phyloP scores from a whole-genome alignment of 2,113 vertebrate genomes.

The Bos javanicus region DNA sequence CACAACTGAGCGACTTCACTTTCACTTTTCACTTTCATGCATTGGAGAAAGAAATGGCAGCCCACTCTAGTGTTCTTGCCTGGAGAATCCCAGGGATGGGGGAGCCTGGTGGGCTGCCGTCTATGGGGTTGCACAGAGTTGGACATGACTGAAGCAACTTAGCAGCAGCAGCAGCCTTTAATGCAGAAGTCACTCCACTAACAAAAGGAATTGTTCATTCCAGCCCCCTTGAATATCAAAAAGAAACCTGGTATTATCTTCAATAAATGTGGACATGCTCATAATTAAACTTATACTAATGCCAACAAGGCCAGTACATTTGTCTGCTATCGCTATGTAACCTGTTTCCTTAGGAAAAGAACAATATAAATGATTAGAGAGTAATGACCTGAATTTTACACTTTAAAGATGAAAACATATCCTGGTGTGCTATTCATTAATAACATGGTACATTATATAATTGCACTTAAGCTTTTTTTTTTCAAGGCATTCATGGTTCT shows the following conservation, averaged over 20 bases:
- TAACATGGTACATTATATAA: background rate
- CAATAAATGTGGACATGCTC: background rate
- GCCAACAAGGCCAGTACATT: background rate
- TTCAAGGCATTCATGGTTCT: background rate
- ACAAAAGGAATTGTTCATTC: background rate
- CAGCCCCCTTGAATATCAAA: background rate
- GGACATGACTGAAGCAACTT: too few species aligned
- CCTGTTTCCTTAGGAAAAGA: background rate
- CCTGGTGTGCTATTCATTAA: background rate
- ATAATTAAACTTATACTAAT: slow-evolving; percentile 10
- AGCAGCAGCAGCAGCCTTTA: too few species aligned
- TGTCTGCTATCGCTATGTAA: background rate
- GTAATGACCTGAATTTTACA: slow-evolving; percentile 44
- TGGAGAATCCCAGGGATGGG: too few species aligned
- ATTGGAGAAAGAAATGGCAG: too few species aligned
- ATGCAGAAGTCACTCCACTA: background rate
- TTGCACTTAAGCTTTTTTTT: background rate
- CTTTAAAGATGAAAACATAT: slow-evolving; percentile 33
- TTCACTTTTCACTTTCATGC: too few species aligned
- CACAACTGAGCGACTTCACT: too few species aligned
- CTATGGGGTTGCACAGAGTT: too few species aligned
- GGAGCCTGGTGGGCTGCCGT: too few species aligned
- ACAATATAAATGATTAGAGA: slow-evolving; percentile 53
- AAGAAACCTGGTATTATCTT: background rate
- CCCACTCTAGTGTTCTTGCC: too few species aligned